A percentile compares a stretch with the other conserved stretches of the same genome.
phyloP scores from a whole-genome alignment of 1,140 invertebrate genomes.

The Drosophila fuyamai region DNA sequence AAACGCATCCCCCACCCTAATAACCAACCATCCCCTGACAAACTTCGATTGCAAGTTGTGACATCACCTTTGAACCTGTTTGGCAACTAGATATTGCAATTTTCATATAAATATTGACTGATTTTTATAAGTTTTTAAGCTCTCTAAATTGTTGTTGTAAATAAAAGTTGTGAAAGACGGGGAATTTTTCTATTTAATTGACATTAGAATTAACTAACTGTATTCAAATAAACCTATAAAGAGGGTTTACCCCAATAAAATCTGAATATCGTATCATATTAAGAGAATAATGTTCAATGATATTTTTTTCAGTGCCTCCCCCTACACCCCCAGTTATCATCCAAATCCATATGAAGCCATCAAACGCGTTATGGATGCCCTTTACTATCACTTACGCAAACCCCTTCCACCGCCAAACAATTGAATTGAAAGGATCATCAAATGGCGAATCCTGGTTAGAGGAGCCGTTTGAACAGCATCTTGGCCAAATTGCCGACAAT shows the following conservation, averaged over 20 bases:
- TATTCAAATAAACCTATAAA: no score
- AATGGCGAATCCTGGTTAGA: conserved; percentile 31
- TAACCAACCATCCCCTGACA: not conserved
- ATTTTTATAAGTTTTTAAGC: no score
- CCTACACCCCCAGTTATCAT: not conserved
- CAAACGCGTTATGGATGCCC: conserved; percentile 56
- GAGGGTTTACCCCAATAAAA: no score
- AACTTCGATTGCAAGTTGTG: conserved; percentile 34
- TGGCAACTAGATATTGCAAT: not conserved
- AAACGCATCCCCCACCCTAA: conserved; percentile 2
- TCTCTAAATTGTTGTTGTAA: no score
- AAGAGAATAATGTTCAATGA: no score
- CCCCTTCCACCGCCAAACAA: conserved; percentile 48
- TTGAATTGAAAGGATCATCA: conserved; percentile 72
- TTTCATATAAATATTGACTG: not conserved
- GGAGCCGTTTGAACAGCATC: conserved; percentile 44
- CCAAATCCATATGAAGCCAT: conserved; percentile 56
- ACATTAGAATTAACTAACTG: no score
- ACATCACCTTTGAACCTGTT: conserved; percentile 67
- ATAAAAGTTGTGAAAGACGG: no score
- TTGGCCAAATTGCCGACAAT: conserved; percentile 81
- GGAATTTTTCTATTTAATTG: no score
- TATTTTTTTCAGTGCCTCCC: no score
- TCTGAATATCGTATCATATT: not conserved
- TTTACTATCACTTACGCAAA: conserved; percentile 68